Base-by-base conservation (phyloP, 2,797 vertebrate species). In the Loris lydekkerianus region DNA sequence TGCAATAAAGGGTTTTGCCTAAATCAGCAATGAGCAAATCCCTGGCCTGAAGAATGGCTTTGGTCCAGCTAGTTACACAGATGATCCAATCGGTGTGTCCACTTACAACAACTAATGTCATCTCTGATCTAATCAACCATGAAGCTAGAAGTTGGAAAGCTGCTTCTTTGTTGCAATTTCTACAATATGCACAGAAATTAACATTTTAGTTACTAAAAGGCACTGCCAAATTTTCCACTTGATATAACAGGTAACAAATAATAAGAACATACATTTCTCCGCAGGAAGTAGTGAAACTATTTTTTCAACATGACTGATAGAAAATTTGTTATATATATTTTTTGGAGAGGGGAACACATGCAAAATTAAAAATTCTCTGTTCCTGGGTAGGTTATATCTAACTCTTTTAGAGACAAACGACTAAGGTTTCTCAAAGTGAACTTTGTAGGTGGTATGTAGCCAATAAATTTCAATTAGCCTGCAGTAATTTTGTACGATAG, bases 231-330 rank as follows among this genome's bases (percentile, higher is more conserved):
- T 63, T 84, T 89, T 77, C 73, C 72, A 49, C 40, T 81, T 92
- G 76, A 46, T 88, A 69, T 49, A 86, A 46, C 60, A 78, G 65
- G 56, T 86, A 86, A 53, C 10, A 70, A 56, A 43, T 76, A 82
- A 87, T 76, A 84, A 83, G 40, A 89, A 67, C 73, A 92, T 17
- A 69, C 15, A 72, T 72, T 88, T 92, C 37, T 58, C 60, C 46
- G 34, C 1, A 89, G 67, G 34, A 89, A 49, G 84, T 3, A 67
- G 25, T 67, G 80, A 58, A 76, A 5, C 21, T 83, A 29, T 40
- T 87, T 84, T 78, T 93, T 70, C n/a, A 90, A 92, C 96, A 94
- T 92, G 65, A 84, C 20, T 49, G 56, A 95, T 27, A 73, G 31
- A 90, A 96, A 92, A 43, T 43, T 80, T 70, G 21, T 23, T 77